Evolutionary conservation across 2,113 vertebrate species (phyloP).

Genomic region (Otus sunia): DNA sequence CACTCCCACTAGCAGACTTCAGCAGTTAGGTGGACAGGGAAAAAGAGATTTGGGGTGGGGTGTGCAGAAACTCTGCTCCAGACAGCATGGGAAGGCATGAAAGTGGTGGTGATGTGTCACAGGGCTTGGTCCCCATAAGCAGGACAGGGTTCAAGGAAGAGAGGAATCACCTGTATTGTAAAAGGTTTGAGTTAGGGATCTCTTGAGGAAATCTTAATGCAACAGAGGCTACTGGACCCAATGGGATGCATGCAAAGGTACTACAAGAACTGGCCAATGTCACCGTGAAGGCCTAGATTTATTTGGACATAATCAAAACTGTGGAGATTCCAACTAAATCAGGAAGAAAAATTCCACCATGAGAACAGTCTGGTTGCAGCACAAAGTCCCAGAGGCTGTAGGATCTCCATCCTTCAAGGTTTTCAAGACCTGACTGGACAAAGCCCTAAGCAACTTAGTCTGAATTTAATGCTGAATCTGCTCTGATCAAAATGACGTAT

Average conservation of each 20-base stretch:
- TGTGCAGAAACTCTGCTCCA: not conserved
- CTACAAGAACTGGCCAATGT: not conserved
- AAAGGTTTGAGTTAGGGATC: not conserved
- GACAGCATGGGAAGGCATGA: not conserved
- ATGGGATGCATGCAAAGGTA: not conserved
- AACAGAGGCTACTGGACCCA: not conserved
- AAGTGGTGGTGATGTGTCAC: not conserved
- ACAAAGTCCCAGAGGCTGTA: not conserved
- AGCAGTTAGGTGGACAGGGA: not conserved
- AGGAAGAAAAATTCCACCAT: not conserved
- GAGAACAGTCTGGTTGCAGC: not conserved
- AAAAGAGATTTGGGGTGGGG: not conserved
- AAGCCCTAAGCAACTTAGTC: not conserved
- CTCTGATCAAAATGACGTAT: not conserved
- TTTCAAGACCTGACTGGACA: not conserved
- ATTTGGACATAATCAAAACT: not conserved
- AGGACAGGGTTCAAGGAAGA: not conserved
- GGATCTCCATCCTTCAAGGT: not conserved
- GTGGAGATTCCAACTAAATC: not conserved
- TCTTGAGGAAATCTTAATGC: not conserved
- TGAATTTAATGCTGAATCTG: not conserved
- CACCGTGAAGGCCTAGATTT: not conserved
- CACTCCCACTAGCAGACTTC: not conserved
- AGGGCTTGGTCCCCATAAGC: not conserved
- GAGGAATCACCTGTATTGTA: not conserved